Evolutionary conservation across 2,113 vertebrate genomes (phyloP), one percentile per base, ranked within the genome.

Genomic region (Ptilorrhoa leucosticta): DNA sequence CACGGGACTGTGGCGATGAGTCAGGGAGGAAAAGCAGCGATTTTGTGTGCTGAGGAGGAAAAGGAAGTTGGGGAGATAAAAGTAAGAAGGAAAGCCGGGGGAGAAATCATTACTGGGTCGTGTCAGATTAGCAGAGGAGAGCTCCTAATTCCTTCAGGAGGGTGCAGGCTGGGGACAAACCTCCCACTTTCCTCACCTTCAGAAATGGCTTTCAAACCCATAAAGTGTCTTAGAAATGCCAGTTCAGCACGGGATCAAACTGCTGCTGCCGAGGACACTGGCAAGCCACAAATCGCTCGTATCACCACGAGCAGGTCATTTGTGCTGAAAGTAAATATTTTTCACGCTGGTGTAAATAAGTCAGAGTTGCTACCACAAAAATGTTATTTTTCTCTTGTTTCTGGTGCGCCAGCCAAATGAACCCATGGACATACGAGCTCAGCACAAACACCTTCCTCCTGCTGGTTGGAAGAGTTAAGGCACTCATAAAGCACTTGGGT

Each of bases 1-100:
- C 48, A 10, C 0, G 2, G 63, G 53, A 13, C 23, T 3, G 1
- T 6, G 35, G 40, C 0, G 1, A 13, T 30, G 27, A 71, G 15
- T 31, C 64, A 39, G 57, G 39, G 63, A 68, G n/a, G 70, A 79
- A 56, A 76, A 90, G 45, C 70, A 56, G 21, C 3, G 31, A 16
- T 30, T 81, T 37, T 47, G 27, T 65, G 48, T 21, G 23, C 50
- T 45, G n/a, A 60, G 63, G 19, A 69, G 48, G 65, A 77, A 77
- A 77, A 81, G 11, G 3, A 70, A 47, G 21, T 6, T 6, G 47
- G 16, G 47, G 64, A 91, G 42, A 63, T 51, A 56, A 48, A 73
- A 70, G 17, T 18, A 33, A 12, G 39, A 91, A 53, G 47, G 31
- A 65, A 83, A 92, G 12, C 18, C 0, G 3, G 8, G 39, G 0